Conservation (phyloP, 2,797 vertebrate species). For the Helarctos malayanus region DNA sequence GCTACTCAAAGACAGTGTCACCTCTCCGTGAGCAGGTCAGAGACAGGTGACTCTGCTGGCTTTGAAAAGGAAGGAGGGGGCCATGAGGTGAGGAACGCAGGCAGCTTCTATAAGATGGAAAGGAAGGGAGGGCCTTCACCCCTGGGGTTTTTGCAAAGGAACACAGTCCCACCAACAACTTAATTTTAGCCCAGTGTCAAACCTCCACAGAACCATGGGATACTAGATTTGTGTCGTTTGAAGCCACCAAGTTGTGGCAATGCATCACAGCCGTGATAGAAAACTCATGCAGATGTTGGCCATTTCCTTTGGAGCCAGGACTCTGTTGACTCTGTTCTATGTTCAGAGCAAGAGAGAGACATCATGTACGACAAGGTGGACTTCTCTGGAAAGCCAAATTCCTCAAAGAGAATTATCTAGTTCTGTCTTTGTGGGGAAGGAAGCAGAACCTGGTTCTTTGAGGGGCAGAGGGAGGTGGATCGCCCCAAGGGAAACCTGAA, state of each 20-base stretch:
- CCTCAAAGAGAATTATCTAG: background rate
- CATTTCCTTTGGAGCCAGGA: background rate
- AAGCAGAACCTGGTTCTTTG: background rate
- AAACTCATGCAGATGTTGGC: background rate
- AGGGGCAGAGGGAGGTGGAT: background rate
- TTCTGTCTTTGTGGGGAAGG: background rate
- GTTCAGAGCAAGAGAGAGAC: background rate
- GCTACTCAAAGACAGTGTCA: background rate
- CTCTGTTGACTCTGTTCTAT: background rate
- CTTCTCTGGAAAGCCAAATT: background rate
- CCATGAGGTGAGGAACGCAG: background rate
- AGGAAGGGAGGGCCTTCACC: too few species aligned
- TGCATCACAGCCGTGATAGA: background rate
- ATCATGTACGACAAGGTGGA: background rate
- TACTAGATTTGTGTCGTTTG: background rate
- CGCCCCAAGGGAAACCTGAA: fast-evolving
- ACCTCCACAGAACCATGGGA: background rate
- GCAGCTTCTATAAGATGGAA: too few species aligned
- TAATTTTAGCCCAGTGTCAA: background rate
- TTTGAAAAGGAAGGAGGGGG: background rate
- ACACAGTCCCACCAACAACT: background rate
- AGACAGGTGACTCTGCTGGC: background rate
- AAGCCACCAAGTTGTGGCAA: background rate
- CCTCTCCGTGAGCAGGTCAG: background rate
- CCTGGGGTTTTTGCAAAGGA: background rate